Evolutionary conservation across 2,888 invertebrate genomes (phyloP), one percentile per base, ranked within the genome.

Genomic region (Troides helena): DNA sequence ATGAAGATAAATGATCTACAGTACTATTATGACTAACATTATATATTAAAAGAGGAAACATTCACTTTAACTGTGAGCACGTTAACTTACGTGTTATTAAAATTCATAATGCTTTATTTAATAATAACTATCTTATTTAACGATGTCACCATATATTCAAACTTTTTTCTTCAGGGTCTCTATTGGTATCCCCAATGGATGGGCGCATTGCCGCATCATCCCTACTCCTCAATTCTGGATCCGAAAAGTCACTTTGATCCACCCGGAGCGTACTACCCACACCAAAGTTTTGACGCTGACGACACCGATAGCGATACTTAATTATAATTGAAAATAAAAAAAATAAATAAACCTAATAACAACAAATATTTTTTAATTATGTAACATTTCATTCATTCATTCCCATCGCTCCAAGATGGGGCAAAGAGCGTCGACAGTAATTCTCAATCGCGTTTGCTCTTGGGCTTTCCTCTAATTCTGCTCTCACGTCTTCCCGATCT

Each of bases 161-260:
- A 4, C 5, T 46, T 14, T 12, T 14, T 14, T 12, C 12, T 43
- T 14, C 83, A 91, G 90, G 92, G 92, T 69, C 80, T 92, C 0
- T 92, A 92, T 74, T 92, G 92, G 92, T 92, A 92, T 73, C 92
- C 92, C 0, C 91, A 91, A 80, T 92, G 92, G 92, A 90, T 92
- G 92, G 92, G 92, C 0, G 80, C 84, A 0, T 73, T 80, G 74
- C 90, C 92, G 0, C 86, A 88, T 75, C 88, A 90, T 65, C 87
- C 90, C 0, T 90, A 89, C 76, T 79, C 85, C 0, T 72, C 80
- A 0, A 21, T 81, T 18, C 72, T 71, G 2, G 84, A 82, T 1
- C 79, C 80, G 0, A 84, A 84, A 60, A 81, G 81, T 0, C 50
- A 66, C 17, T 87, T 80, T 72, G 82, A 83, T 0, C 72, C 80